Evolutionary conservation across 2,113 vertebrate genomes (phyloP), one percentile per base, ranked within the genome.

Genomic region (Eurypyga helias): DNA sequence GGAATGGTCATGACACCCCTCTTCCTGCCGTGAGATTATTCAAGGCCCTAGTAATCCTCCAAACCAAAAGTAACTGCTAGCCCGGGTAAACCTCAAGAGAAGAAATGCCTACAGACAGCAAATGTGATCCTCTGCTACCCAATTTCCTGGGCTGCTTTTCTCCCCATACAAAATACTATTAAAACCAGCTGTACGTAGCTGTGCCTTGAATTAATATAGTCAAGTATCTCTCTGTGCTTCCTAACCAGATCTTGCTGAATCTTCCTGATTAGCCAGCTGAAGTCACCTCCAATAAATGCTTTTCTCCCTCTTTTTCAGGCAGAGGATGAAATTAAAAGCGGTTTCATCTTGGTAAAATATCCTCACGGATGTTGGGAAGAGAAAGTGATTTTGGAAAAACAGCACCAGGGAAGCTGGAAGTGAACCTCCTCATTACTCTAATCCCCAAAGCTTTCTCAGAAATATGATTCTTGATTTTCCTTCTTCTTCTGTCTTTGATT

Each of bases 331-430:
- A 91, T 11, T 75, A 33, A 78, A 87, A 82, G 69, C 5, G 5
- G 17, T 67, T 94, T 83, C 69, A 79, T 34, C 31, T 16, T 58
- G 33, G 43, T 62, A 81, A 90, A 92, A 92, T 71, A 65, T 10
- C 33, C 45, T 62, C 65, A 69, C 2, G 7, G 41, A 81, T 61
- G 18, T 4, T 69, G 60, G 46, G 41, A 70, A 88, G 21, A 90
- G 24, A 71, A 71, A 76, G 36, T 48, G 19, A 49, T 58, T 87
- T 58, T 91, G 58, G 87, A 89, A 87, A 66, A 80, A 54, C 16
- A 79, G 83, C 65, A 91, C 19, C 77, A 87, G 91, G 49, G 73
- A 95, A 91, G n/a, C 69, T 93, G 77, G 70, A 92, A 89, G 58
- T 91, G 52, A 79, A 92, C 87, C 24, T 79, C 83, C 16, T 94